These are phyloP conservation scores for Propithecus perrieri DNA, from an alignment of 2,797 vertebrate genomes.

Conservation along the genomic window DNA sequence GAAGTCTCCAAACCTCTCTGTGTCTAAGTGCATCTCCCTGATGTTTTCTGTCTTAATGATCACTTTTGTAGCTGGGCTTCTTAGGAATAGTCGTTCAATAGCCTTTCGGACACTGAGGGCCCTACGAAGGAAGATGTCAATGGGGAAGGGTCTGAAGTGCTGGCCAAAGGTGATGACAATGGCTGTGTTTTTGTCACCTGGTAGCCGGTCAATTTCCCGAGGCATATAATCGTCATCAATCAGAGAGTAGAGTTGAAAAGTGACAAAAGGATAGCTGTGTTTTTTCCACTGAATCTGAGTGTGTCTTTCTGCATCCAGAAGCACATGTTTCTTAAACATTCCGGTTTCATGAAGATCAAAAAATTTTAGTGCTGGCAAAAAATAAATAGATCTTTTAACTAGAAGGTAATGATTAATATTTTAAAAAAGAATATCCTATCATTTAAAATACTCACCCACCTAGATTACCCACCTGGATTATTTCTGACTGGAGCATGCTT, in stretches of 20 bases:
- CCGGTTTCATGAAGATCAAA: conserved; percentile 60
- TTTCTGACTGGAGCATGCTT: not conserved
- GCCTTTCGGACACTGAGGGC: conserved; percentile 48
- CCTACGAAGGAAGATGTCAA: conserved; percentile 64
- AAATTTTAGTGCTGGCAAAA: conserved; percentile 54
- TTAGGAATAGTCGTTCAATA: conserved; percentile 50
- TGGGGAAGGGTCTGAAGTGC: conserved; percentile 63
- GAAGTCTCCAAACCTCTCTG: conserved; percentile 55
- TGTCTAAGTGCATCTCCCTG: not conserved
- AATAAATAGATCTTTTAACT: not conserved
- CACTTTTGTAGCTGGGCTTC: conserved; percentile 67
- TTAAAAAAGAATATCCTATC: not conserved
- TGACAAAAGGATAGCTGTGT: conserved; percentile 55
- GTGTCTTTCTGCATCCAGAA: conserved; percentile 65
- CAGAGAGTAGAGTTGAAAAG: not conserved
- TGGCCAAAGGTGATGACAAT: conserved; percentile 58
- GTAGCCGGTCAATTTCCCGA: conserved; percentile 42
- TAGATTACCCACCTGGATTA: not conserved
- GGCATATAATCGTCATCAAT: conserved; percentile 26
- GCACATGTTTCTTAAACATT: conserved; percentile 49
- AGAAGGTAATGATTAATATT: not conserved
- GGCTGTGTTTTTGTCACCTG: conserved; percentile 45
- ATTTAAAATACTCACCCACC: not conserved
- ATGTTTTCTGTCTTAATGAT: conserved; percentile 75
- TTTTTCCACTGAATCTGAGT: conserved; percentile 60